Percentiles rank a stretch among this genome's conserved stretches.
Conservation (phyloP, 2,113 vertebrate genomes). For the Isichthys henryi region DNA sequence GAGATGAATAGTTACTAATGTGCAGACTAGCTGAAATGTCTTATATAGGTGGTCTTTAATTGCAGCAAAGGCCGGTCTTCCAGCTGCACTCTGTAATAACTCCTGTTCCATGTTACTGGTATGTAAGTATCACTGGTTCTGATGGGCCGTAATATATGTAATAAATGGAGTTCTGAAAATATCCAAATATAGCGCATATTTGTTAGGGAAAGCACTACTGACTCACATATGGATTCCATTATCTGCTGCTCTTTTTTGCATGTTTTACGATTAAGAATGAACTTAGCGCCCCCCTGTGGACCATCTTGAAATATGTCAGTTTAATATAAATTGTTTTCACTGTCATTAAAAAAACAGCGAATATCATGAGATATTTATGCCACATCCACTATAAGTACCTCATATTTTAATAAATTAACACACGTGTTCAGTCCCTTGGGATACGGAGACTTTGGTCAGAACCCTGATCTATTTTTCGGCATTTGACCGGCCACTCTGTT, state of each 20-base stretch:
- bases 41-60: neutral
- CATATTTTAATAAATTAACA: too few relatives aligned
- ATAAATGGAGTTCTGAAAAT: neutral
- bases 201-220: too few relatives aligned
- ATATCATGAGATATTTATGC: too few relatives aligned
- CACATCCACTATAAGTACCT: too few relatives aligned
- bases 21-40: neutral
- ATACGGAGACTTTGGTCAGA: neutral
- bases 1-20: neutral
- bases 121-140: neutral
- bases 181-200: too few relatives aligned
- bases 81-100: neutral
- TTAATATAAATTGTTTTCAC: too few relatives aligned
- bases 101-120: neutral
- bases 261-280: too few relatives aligned
- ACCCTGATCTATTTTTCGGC: neutral
- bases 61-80: neutral
- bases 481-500: neutral
- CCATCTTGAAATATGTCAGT: too few relatives aligned
- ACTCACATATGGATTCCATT: too few relatives aligned
- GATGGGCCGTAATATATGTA: neutral
- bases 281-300: too few relatives aligned
- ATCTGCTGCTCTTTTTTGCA: too few relatives aligned
- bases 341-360: too few relatives aligned
- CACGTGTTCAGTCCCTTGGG: neutral